Conservation (phyloP, 2,797 vertebrate genomes). For the Gadopsis marmoratus region DNA sequence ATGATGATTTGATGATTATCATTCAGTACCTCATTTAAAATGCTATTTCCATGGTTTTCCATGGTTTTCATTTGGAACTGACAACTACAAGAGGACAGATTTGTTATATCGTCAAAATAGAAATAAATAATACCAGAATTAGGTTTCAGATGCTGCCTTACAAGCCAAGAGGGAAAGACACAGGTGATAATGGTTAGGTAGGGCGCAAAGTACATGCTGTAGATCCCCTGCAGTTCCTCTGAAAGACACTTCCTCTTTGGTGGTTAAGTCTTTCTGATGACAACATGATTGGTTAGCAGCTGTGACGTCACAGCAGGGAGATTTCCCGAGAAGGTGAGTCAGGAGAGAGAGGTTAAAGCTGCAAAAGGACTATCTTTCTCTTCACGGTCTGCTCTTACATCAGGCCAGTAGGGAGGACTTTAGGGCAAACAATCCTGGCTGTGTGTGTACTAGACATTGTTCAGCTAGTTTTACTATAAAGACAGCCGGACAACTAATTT, state of each 20-base stretch:
- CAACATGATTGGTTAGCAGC: slow-evolving; percentile 40
- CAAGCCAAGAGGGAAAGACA: not conserved
- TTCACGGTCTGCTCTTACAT: not conserved
- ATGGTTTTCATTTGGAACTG: not conserved
- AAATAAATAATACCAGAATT: not conserved
- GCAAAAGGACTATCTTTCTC: not conserved
- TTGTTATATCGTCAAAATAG: not conserved
- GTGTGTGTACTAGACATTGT: not conserved
- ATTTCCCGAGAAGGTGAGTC: slow-evolving; percentile 57
- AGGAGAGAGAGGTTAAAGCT: slow-evolving; percentile 30
- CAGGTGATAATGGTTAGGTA: not conserved
- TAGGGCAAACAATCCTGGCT: not conserved
- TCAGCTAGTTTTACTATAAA: not conserved
- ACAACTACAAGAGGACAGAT: not conserved
- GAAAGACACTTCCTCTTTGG: slow-evolving; percentile 54
- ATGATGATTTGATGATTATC: too few species aligned
- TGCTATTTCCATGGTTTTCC: not conserved
- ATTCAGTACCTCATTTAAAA: not conserved
- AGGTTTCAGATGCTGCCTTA: not conserved
- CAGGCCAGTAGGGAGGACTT: not conserved
- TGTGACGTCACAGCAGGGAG: slow-evolving; percentile 32
- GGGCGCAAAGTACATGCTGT: not conserved
- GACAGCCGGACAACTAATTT: not conserved
- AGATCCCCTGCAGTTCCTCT: slow-evolving; percentile 47
- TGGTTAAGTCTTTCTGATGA: not conserved